A percentile compares a stretch with the other conserved stretches of the same genome.
phyloP scores from a whole-genome alignment of 2,113 vertebrate genomes.

The Chloroceryle aenea region DNA sequence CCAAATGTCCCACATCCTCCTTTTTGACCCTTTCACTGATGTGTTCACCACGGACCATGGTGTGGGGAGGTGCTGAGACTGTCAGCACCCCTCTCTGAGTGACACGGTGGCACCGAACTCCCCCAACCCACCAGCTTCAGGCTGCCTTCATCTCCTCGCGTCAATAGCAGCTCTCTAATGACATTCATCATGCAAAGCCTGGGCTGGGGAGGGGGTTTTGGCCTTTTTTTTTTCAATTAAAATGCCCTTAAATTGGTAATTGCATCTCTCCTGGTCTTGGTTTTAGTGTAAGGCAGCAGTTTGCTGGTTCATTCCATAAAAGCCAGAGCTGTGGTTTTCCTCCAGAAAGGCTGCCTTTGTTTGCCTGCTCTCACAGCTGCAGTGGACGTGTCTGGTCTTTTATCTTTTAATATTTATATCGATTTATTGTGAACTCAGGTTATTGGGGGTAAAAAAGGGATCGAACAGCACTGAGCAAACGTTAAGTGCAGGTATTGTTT shows the following conservation, averaged over 20 bases:
- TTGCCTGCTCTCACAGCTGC: background rate
- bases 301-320: background rate
- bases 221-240: background rate
- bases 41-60: fast-evolving
- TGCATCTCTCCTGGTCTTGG: background rate
- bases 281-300: background rate
- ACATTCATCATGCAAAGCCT: fast-evolving
- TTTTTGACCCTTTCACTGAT: background rate
- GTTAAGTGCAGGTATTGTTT: background rate
- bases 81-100: background rate
- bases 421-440: background rate
- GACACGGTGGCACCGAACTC: background rate
- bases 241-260: background rate
- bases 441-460: background rate
- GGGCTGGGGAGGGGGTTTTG: background rate
- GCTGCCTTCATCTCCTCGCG: fast-evolving
- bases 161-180: background rate
- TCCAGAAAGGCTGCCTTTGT: background rate
- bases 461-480: background rate
- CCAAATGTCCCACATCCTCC: background rate
- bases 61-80: background rate
- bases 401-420: background rate
- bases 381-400: background rate
- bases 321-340: background rate
- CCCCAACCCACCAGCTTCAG: background rate